These are phyloP conservation scores for Eupithecia subfuscata DNA, from an alignment of 2,888 invertebrate genomes.

Conservation along the genomic window DNA sequence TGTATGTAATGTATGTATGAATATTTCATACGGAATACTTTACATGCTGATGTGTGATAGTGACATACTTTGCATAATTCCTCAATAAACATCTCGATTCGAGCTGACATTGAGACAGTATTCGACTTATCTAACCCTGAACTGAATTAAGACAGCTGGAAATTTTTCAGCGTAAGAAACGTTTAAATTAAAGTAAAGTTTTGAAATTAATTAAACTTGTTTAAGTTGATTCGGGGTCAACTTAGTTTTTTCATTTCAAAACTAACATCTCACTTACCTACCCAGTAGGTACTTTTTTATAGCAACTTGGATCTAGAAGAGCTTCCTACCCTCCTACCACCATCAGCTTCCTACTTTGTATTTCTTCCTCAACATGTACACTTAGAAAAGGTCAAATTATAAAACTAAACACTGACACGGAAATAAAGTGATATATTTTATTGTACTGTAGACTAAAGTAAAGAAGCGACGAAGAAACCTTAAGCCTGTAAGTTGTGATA, in stretches of 20 bases:
- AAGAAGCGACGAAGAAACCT: no score
- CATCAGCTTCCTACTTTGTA: no score
- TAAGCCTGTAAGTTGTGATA: no score
- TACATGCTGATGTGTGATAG: conserved; percentile 28
- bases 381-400: no score
- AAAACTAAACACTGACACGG: no score
- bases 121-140: conserved; percentile 61
- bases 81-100: conserved; percentile 58
- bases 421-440: no score
- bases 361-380: no score
- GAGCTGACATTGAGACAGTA: conserved; percentile 57
- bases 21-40: conserved; percentile 14
- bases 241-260: background rate
- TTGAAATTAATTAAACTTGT: background rate
- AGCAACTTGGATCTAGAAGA: no score
- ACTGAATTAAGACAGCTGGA: conserved; percentile 51
- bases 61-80: conserved; percentile 62
- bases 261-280: no score
- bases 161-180: conserved; percentile 27
- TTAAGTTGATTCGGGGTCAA: conserved; percentile 7
- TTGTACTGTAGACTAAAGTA: no score
- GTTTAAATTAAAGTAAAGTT: background rate
- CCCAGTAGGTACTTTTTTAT: no score
- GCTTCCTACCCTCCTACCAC: no score
- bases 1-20: conserved; percentile 26